These are phyloP conservation scores for Drosophila lini DNA, from an alignment of 1,140 invertebrate species.

Conservation along the genomic window DNA sequence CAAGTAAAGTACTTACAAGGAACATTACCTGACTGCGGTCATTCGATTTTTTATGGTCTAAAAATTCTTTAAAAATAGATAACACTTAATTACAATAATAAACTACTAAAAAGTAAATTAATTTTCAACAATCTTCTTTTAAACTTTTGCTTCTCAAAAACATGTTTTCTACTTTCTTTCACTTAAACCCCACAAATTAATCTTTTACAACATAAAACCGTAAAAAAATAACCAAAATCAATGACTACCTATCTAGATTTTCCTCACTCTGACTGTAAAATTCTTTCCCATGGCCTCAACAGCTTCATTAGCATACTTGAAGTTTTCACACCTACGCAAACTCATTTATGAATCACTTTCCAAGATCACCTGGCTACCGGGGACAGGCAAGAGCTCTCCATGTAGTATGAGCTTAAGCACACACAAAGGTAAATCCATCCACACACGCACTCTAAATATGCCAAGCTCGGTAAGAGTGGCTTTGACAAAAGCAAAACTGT, in stretches of 20 bases:
- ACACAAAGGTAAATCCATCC: constrained; percentile 17
- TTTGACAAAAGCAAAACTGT: constrained; percentile 63
- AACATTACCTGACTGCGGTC: not conserved
- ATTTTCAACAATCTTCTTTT: not conserved
- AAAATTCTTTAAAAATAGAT: not conserved
- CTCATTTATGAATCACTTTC: constrained; percentile 31
- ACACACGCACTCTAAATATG: constrained; percentile 51
- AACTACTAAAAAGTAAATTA: not conserved
- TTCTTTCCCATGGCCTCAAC: constrained; percentile 18
- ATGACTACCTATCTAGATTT: constrained; percentile 9
- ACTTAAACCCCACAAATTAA: not conserved
- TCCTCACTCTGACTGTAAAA: not conserved
- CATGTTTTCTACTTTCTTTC: not conserved
- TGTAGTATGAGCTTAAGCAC: constrained; percentile 19
- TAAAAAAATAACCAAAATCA: constrained; percentile 1
- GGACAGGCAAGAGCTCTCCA: constrained; percentile 18
- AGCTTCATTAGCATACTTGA: constrained; percentile 42
- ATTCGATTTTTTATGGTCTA: rapidly evolving
- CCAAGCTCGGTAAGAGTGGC: constrained; percentile 54
- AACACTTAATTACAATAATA: not conserved
- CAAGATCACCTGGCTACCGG: constrained; percentile 10
- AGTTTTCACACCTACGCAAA: constrained; percentile 35
- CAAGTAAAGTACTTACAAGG: not conserved
- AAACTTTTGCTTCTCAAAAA: not conserved
- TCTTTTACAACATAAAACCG: not conserved